A percentile compares a stretch with the other conserved stretches of the same genome.
Evolutionary conservation across 2,113 vertebrate genomes (phyloP).

Genomic region (Clarias macrocephalus): DNA sequence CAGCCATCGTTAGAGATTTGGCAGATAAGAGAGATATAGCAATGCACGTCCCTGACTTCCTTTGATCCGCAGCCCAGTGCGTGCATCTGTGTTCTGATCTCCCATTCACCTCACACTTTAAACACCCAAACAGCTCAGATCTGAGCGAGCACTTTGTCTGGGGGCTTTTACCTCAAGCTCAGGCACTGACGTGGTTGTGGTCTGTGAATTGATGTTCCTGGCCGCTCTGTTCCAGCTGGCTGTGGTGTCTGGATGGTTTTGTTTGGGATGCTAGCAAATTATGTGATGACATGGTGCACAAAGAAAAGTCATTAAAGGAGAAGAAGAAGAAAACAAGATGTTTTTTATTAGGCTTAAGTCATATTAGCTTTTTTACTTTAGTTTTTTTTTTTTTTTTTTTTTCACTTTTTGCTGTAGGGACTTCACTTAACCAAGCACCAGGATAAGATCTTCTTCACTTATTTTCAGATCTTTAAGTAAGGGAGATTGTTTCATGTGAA

Average conservation of each 20-base stretch:
- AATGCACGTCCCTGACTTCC: slow-evolving; percentile 21
- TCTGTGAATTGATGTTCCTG: slow-evolving; percentile 12
- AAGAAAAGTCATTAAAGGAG: neutral
- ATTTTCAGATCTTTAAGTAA: neutral
- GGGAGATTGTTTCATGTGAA: neutral
- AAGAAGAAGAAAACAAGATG: neutral
- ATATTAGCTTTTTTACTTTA: neutral
- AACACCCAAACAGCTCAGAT: slow-evolving; percentile 37
- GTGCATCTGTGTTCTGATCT: slow-evolving; percentile 29
- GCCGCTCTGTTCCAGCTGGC: slow-evolving; percentile 32
- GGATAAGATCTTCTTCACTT: neutral
- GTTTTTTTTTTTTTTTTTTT: neutral
- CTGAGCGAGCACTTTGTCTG: slow-evolving; percentile 31
- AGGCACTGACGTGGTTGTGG: slow-evolving; percentile 7
- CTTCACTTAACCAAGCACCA: neutral
- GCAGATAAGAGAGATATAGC: slow-evolving; percentile 30
- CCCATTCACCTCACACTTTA: slow-evolving; percentile 33
- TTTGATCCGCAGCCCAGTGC: slow-evolving; percentile 44
- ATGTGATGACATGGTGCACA: neutral
- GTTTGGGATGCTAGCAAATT: slow-evolving; percentile 3
- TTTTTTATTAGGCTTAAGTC: neutral
- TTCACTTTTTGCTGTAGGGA: neutral
- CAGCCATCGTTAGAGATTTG: slow-evolving; percentile 8
- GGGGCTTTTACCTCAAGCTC: slow-evolving; percentile 17
- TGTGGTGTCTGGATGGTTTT: slow-evolving; percentile 29